Evolutionary conservation across 1,140 invertebrate species (phyloP).

Genomic region (Platorchestia sp.): DNA sequence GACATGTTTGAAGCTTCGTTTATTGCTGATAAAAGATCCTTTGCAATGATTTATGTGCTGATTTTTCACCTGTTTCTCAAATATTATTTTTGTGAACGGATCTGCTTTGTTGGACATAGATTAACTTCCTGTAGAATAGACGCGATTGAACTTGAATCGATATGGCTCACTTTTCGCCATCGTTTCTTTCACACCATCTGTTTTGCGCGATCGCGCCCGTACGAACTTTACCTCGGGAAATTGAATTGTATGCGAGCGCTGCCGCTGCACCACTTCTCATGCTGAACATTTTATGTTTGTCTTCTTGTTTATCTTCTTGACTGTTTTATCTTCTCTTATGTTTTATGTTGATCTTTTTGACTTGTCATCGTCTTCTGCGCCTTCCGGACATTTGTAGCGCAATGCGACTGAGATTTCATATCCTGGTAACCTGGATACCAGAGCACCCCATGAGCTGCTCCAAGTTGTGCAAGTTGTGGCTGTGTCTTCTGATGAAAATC

Average conservation of each 20-base stretch:
- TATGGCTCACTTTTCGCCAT: neutral
- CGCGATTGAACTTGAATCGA: neutral
- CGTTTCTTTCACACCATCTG: neutral
- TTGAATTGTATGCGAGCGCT: no score
- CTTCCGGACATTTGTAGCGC: neutral
- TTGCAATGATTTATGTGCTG: neutral
- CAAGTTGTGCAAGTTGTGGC: no score
- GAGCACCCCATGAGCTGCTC: no score
- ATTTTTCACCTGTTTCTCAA: neutral
- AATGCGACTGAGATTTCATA: neutral
- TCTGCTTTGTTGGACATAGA: neutral
- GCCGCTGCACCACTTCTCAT: no score
- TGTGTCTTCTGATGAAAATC: no score
- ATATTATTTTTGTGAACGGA: neutral
- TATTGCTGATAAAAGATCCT: constrained; percentile 33
- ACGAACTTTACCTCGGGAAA: no score
- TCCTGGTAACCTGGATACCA: neutral
- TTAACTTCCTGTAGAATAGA: neutral
- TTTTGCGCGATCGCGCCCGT: no score
- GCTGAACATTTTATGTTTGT: no score
- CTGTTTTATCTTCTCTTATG: no score
- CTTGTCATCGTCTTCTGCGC: neutral
- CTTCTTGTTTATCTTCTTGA: no score
- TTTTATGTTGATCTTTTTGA: neutral
- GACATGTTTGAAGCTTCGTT: neutral